Evolutionary conservation across 2,113 vertebrate species (phyloP).

Genomic region (Nibea coibor): DNA sequence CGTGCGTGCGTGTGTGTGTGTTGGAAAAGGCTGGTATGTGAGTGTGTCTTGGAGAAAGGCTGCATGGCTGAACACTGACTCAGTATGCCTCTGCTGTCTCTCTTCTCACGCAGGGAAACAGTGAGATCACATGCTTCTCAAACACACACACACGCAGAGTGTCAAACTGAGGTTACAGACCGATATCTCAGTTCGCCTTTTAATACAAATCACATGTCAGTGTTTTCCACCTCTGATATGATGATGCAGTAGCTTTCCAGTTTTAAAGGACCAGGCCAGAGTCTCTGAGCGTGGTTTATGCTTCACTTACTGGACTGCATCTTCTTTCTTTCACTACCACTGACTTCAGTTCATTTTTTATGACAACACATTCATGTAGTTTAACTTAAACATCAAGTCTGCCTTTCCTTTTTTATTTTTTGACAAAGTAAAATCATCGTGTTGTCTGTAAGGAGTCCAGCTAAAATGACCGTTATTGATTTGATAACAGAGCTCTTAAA

Average conservation of each 20-base stretch:
- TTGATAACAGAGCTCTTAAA: neutral
- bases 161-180: conserved; percentile 51
- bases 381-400: neutral
- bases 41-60: conserved; percentile 38
- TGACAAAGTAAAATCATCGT: neutral
- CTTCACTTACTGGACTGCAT: neutral
- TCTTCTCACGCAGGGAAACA: conserved; percentile 64
- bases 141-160: conserved; percentile 32
- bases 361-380: neutral
- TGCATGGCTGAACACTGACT: conserved; percentile 67
- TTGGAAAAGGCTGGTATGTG: conserved; percentile 42
- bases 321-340: neutral
- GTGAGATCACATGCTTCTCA: conserved; percentile 63
- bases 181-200: conserved; percentile 44
- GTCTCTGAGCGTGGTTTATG: neutral
- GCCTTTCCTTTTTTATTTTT: neutral
- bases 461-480: neutral
- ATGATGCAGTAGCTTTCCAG: neutral
- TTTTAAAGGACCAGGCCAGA: neutral
- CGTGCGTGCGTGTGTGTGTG: conserved; percentile 32
- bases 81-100: conserved; percentile 63
- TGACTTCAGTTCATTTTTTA: neutral
- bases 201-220: conserved; percentile 41
- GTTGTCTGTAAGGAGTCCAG: neutral
- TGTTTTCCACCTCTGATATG: conserved; percentile 17